phyloP scores from a whole-genome alignment of 1,140 invertebrate genomes.

The Chelonus insularis region DNA sequence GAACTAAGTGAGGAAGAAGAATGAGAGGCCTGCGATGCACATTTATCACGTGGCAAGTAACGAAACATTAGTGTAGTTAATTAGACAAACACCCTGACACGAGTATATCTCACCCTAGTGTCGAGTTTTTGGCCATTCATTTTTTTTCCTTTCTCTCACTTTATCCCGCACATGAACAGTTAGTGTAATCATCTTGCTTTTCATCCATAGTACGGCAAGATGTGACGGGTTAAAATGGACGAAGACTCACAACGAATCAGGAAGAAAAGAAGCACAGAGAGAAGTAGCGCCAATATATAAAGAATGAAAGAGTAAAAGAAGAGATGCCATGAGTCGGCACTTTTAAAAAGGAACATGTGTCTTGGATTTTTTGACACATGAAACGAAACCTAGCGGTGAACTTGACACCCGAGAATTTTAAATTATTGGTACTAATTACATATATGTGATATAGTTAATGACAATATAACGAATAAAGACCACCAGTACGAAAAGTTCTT shows the following conservation, averaged over 20 bases:
- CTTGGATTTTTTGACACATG: constrained; percentile 23
- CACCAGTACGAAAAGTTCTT: neutral
- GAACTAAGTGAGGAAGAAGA: neutral
- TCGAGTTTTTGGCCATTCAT: constrained; percentile 22
- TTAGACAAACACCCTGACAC: constrained; percentile 27
- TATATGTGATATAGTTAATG: neutral
- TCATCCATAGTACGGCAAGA: constrained; percentile 13
- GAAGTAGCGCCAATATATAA: neutral
- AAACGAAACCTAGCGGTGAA: neutral
- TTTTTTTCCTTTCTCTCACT: constrained; percentile 7
- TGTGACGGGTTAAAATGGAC: neutral
- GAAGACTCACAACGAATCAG: neutral
- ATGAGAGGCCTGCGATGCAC: constrained; percentile 7
- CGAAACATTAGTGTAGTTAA: constrained; percentile 32
- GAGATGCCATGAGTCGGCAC: constrained; percentile 16
- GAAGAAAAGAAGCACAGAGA: constrained; percentile 12
- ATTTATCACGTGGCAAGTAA: constrained; percentile 29
- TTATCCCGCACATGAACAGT: constrained; percentile 1
- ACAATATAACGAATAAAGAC: constrained; percentile 20
- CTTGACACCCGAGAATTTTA: neutral
- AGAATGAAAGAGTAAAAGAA: neutral
- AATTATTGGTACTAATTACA: constrained; percentile 26
- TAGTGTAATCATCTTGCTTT: constrained; percentile 30
- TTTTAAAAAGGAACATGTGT: constrained; percentile 21
- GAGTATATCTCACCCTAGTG: constrained; percentile 1